phyloP scores from a whole-genome alignment of 2,888 invertebrate species.

The Pheosia tremula region DNA sequence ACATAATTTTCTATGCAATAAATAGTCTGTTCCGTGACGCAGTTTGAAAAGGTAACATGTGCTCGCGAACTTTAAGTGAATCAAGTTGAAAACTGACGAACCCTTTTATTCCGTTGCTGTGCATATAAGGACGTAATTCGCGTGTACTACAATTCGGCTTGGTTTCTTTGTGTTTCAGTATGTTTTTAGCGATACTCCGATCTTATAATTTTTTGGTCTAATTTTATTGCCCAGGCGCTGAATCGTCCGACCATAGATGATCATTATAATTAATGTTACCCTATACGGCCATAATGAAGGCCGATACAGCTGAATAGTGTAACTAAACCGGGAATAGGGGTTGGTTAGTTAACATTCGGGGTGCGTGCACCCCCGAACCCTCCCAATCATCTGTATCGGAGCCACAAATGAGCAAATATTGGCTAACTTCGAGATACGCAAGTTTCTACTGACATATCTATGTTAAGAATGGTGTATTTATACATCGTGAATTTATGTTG shows the following conservation, averaged over 20 bases:
- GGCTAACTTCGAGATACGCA: slow-evolving; percentile 5
- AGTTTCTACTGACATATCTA: slow-evolving; percentile 8
- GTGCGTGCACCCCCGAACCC: background rate
- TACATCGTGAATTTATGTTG: background rate
- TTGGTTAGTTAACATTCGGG: slow-evolving; percentile 5
- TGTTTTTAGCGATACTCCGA: too few relatives aligned
- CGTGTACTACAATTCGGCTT: too few relatives aligned
- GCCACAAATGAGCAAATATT: slow-evolving; percentile 15
- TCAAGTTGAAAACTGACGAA: too few relatives aligned
- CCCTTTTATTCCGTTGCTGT: too few relatives aligned
- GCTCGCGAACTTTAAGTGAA: too few relatives aligned
- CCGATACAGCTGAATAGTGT: slow-evolving; percentile 2
- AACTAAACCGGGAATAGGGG: slow-evolving; percentile 6
- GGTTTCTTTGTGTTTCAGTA: too few relatives aligned
- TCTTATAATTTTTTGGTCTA: too few relatives aligned
- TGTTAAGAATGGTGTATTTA: background rate
- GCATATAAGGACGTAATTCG: too few relatives aligned
- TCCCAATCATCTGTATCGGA: slow-evolving; percentile 9
- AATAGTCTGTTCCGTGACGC: too few relatives aligned
- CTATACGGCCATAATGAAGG: background rate
- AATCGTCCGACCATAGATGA: background rate
- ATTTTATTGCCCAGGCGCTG: too few relatives aligned
- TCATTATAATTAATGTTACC: background rate
- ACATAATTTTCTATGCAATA: too few relatives aligned
- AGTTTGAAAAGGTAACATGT: too few relatives aligned